Conservation (phyloP, 2,797 vertebrate species). For the Urophycis tenuis region DNA sequence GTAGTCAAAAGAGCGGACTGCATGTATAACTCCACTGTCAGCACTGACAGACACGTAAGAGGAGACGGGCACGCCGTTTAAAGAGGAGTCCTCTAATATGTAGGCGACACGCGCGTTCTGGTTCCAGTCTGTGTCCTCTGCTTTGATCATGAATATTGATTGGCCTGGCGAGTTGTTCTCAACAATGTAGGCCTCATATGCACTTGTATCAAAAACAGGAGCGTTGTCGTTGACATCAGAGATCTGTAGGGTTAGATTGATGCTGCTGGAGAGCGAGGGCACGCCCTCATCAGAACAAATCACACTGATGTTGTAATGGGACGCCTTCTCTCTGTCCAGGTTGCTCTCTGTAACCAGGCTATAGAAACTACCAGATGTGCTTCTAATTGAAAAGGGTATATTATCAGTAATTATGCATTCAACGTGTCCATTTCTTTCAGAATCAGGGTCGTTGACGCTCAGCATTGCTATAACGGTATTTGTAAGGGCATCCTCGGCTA, state of each 20-base stretch:
- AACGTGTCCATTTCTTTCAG: constrained; percentile 48
- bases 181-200: constrained; percentile 48
- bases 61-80: constrained; percentile 43
- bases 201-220: constrained; percentile 64
- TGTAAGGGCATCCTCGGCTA: constrained; percentile 41
- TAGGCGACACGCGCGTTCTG: constrained; percentile 52
- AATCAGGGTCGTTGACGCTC: constrained; percentile 56
- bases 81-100: constrained; percentile 40
- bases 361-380: neutral
- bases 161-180: constrained; percentile 51
- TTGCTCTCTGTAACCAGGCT: constrained; percentile 20
- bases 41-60: constrained; percentile 60
- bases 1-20: constrained; percentile 42
- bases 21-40: constrained; percentile 64
- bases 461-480: constrained; percentile 49
- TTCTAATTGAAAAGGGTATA: constrained; percentile 1
- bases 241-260: constrained; percentile 67
- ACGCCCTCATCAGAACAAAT: constrained; percentile 52
- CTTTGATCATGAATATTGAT: constrained; percentile 37
- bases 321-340: constrained; percentile 63
- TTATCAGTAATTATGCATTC: constrained; percentile 41
- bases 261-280: constrained; percentile 66
- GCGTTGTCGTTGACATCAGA: constrained; percentile 74
- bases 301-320: constrained; percentile 63
- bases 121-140: constrained; percentile 42